These are phyloP conservation scores for Cheilosia grossa DNA, from an alignment of 2,888 invertebrate species.

Conservation along the genomic window DNA sequence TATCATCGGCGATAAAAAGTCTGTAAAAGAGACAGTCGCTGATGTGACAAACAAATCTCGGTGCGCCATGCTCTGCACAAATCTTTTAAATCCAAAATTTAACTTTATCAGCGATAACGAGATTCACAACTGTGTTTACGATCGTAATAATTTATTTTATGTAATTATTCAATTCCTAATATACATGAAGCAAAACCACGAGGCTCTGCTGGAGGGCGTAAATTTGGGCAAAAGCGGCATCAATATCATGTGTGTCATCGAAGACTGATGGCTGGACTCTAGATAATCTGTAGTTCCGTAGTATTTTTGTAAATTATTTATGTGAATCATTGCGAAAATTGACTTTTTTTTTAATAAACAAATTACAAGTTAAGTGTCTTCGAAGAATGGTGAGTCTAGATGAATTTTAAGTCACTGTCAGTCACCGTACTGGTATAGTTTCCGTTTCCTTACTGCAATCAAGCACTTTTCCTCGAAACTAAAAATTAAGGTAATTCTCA, in stretches of 20 bases:
- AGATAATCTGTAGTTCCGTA: background rate
- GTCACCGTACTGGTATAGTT: no score
- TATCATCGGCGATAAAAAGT: conserved; percentile 81
- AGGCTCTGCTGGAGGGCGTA: conserved; percentile 90
- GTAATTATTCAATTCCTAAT: conserved; percentile 92
- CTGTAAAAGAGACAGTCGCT: conserved; percentile 81
- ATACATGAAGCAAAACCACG: conserved; percentile 88
- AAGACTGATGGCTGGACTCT: conserved; percentile 80
- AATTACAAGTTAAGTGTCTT: no score
- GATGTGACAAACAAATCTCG: conserved; percentile 82
- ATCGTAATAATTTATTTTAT: conserved; percentile 95
- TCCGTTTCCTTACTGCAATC: no score
- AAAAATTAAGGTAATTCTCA: no score
- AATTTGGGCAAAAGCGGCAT: conserved; percentile 91
- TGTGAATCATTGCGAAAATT: background rate
- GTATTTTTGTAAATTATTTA: background rate
- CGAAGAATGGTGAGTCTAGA: no score
- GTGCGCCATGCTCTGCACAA: conserved; percentile 82
- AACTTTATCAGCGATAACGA: conserved; percentile 86
- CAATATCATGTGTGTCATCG: conserved; percentile 93
- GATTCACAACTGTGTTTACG: conserved; percentile 88
- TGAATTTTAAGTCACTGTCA: no score
- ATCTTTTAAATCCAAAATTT: conserved; percentile 82
- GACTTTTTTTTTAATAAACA: background rate
- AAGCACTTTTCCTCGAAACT: no score